phyloP scores from a whole-genome alignment of 2,888 invertebrate genomes.

The Coenonympha glycerion region DNA sequence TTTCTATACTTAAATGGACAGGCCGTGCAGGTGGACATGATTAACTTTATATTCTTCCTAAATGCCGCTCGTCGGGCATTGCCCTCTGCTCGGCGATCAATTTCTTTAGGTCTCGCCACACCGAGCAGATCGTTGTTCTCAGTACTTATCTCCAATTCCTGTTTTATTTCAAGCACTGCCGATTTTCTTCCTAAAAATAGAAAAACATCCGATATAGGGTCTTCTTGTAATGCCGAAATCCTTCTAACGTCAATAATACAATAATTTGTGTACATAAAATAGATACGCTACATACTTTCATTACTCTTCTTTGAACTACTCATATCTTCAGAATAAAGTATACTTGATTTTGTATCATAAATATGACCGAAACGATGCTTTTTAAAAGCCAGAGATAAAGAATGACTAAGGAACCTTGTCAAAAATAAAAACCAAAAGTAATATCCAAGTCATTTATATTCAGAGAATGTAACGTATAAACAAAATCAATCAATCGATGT shows the following conservation, averaged over 20 bases:
- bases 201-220: slow-evolving; percentile 63
- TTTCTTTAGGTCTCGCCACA: slow-evolving; percentile 15
- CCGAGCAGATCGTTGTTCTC: slow-evolving; percentile 9
- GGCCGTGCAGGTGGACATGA: slow-evolving; percentile 58
- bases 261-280: not conserved
- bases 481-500: not conserved
- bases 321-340: not conserved
- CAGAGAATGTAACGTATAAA: not conserved
- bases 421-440: not conserved
- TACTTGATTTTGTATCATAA: no score
- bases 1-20: slow-evolving; percentile 68
- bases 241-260: not conserved
- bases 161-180: slow-evolving; percentile 50
- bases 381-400: no score
- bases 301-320: not conserved
- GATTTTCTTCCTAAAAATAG: slow-evolving; percentile 70
- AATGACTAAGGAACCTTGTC: not conserved
- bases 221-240: slow-evolving; percentile 32
- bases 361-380: no score
- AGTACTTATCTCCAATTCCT: slow-evolving; percentile 31
- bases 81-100: slow-evolving; percentile 34
- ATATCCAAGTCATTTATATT: slow-evolving; percentile 9
- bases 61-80: slow-evolving; percentile 54
- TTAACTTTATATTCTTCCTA: slow-evolving; percentile 57
- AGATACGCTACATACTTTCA: not conserved